phyloP scores from a whole-genome alignment of 2,797 vertebrate genomes.

The Brachymystax lenok region DNA sequence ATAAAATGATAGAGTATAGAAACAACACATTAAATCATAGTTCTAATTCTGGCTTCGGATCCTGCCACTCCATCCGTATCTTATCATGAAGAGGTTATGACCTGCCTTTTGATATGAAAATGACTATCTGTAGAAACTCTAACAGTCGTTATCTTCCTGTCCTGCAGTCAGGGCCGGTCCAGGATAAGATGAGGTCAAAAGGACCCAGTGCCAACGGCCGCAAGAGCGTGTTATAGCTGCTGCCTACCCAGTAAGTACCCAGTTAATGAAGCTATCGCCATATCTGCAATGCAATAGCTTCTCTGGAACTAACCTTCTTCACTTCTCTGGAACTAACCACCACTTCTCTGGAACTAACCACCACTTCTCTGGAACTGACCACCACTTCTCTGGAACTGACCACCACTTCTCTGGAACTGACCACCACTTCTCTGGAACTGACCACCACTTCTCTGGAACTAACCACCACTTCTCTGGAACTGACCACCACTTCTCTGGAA shows the following conservation, averaged over 20 bases:
- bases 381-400: too few relatives aligned
- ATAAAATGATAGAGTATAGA: not conserved
- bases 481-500: too few relatives aligned
- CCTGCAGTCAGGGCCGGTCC: conserved; percentile 80
- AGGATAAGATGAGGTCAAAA: conserved; percentile 91
- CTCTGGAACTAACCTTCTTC: not conserved
- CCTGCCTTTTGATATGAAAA: not conserved
- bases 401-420: too few relatives aligned
- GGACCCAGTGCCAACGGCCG: conserved; percentile 80
- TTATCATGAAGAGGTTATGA: not conserved
- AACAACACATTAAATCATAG: not conserved
- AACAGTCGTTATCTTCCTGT: not conserved
- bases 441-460: too few relatives aligned
- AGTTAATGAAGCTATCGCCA: not conserved
- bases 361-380: too few relatives aligned
- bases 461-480: too few relatives aligned
- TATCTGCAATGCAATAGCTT: not conserved
- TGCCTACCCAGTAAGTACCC: conserved; percentile 38
- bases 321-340: too few relatives aligned
- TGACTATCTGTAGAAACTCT: not conserved
- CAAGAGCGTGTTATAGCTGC: conserved; percentile 82
- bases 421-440: too few relatives aligned
- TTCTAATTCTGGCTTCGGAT: not conserved
- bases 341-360: not conserved
- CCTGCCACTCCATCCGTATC: not conserved